Evolutionary conservation across 2,113 vertebrate genomes (phyloP).

Genomic region (Mesocricetus auratus): DNA sequence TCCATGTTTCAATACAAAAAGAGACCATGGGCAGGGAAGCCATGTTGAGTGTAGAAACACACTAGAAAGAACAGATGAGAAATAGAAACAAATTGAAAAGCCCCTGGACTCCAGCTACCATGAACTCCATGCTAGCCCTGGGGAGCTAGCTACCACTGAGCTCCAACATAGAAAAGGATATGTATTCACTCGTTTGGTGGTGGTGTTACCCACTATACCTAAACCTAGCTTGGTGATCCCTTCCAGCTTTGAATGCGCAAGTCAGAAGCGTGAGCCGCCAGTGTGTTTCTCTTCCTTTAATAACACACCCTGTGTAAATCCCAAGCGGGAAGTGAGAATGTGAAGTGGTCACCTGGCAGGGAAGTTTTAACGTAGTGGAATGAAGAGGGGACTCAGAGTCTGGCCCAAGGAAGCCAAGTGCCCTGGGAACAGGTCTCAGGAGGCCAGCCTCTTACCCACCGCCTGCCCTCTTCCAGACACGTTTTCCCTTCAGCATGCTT

Average conservation of each 20-base stretch:
- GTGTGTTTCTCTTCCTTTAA: slow-evolving; percentile 50
- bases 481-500: background rate
- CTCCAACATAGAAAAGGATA: background rate
- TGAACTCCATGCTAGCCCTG: background rate
- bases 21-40: background rate
- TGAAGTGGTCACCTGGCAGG: slow-evolving; percentile 18
- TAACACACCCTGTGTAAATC: background rate
- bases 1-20: background rate
- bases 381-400: background rate
- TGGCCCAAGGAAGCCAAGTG: background rate
- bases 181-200: background rate
- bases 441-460: background rate
- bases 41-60: background rate
- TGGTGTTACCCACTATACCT: background rate
- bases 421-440: background rate
- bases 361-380: background rate
- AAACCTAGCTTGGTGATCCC: background rate
- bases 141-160: background rate
- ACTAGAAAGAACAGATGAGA: background rate
- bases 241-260: background rate
- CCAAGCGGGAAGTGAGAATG: slow-evolving; percentile 56
- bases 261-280: background rate
- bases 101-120: background rate
- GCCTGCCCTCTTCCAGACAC: background rate
- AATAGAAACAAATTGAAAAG: background rate